Conservation (phyloP, 1,140 invertebrate species). For the Drosophila cardini region DNA sequence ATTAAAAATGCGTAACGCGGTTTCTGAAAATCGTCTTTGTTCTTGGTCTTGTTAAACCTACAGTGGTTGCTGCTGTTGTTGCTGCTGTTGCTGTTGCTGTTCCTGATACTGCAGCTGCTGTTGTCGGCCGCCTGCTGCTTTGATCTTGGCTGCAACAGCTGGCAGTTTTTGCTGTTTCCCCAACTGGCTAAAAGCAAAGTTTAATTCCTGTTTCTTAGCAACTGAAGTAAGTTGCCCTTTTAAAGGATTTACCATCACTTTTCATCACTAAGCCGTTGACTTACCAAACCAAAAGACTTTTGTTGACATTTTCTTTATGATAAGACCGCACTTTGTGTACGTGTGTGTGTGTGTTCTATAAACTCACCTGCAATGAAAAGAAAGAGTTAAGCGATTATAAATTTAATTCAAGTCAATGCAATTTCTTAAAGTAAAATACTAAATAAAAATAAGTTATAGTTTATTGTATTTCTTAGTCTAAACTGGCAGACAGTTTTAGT, state of each 20-base stretch:
- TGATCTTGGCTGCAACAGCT: constrained; percentile 43
- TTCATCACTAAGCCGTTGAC: constrained; percentile 7
- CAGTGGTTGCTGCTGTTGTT: constrained; percentile 4
- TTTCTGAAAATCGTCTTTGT: constrained; percentile 56
- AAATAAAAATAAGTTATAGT: too few species aligned
- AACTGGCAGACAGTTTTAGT: constrained; percentile 19
- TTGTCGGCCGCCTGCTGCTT: constrained; percentile 58
- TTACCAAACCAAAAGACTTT: constrained; percentile 10
- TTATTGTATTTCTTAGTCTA: too few species aligned
- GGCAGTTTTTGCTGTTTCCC: constrained; percentile 17
- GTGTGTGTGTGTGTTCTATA: not conserved
- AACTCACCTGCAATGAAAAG: constrained; percentile 23
- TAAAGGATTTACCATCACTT: constrained; percentile 1
- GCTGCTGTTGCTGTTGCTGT: constrained; percentile 9
- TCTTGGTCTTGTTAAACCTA: constrained; percentile 48
- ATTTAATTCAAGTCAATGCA: constrained; percentile 11
- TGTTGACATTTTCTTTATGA: not conserved
- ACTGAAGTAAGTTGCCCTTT: constrained; percentile 19
- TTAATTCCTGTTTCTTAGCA: constrained; percentile 4
- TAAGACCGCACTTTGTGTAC: not conserved
- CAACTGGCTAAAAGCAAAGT: constrained; percentile 41
- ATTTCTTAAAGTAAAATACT: constrained; percentile 1
- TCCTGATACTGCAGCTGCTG: constrained; percentile 36
- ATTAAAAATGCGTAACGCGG: constrained; percentile 81
- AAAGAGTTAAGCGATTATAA: constrained; percentile 7